Evolutionary conservation across 2,888 invertebrate species (phyloP).

Genomic region (Nasonovia ribisnigri): DNA sequence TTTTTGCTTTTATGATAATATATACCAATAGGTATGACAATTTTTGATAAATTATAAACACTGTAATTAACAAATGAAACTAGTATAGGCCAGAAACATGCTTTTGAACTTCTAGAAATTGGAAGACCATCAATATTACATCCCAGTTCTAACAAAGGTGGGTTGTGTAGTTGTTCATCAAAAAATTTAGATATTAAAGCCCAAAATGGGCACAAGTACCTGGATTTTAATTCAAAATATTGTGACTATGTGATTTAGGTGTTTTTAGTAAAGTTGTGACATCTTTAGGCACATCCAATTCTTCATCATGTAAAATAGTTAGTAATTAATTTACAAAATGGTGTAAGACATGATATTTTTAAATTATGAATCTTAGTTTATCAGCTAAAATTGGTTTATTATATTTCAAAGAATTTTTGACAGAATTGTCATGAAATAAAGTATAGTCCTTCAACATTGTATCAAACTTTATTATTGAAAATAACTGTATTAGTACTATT

Average conservation of each 20-base stretch:
- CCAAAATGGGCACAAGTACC: neutral
- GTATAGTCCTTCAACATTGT: neutral
- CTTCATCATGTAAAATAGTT: neutral
- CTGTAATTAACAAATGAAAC: neutral
- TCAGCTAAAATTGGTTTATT: neutral
- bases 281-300: neutral
- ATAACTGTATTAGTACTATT: neutral
- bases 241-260: neutral
- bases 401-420: neutral
- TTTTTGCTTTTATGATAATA: neutral
- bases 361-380: neutral
- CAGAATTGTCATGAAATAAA: neutral
- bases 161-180: neutral
- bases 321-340: neutral
- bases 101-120: neutral
- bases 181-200: neutral
- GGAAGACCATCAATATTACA: neutral
- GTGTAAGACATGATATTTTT: neutral
- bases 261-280: neutral
- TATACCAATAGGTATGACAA: neutral
- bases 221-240: neutral
- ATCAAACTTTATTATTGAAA: neutral
- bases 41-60: neutral
- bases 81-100: neutral
- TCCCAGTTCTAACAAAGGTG: neutral